Evolutionary conservation across 1,140 invertebrate species (phyloP), one percentile per base, ranked within the genome.

Genomic region (Dreissena rostriformis): DNA sequence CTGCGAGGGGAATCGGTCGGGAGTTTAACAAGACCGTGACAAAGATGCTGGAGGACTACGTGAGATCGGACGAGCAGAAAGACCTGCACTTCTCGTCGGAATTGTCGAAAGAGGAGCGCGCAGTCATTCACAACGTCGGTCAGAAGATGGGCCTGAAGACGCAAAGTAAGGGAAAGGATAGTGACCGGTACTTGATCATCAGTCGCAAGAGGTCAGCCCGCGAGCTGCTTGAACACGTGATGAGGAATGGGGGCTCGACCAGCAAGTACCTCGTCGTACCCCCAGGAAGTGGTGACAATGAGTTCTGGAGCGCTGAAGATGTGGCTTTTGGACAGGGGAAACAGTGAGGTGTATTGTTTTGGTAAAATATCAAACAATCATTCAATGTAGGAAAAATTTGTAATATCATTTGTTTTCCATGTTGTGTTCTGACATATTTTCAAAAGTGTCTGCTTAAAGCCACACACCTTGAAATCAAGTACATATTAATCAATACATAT

Each of bases 71-170:
- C 28, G 81, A 87, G 15, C 86, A 94, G 89, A 95, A 95, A 90
- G 92, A 94, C 91, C 89, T 96, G 78, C 94, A 96, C 53, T 97
- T 97, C 91, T 95, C 95, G 24, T 92, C 94, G 0, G 95, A 96
- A 66, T 97, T 97, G 90, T 94, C 94, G 0, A 96, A 95, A 73
- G 96, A 96, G 39, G 96, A 97, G 90, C 93, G 96, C 61, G 95
- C 95, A 11, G 86, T 93, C 11, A 95, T 97, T 77, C 96, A 97
- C 82, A 82, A 88, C 29, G 88, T 89, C 19, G 89, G 76, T 79
- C 92, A 91, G 61, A 93, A 92, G 65, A 87, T 93, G 0, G 94
- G 94, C 0, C 91, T 96, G 11, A 94, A 94, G 11, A 95, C 95
- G 11, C 94, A 89, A 72, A 96, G 95, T 86, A 95, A 95, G 85